Evolutionary conservation across 2,888 invertebrate genomes (phyloP).

Genomic region (Chydorus sphaericus): DNA sequence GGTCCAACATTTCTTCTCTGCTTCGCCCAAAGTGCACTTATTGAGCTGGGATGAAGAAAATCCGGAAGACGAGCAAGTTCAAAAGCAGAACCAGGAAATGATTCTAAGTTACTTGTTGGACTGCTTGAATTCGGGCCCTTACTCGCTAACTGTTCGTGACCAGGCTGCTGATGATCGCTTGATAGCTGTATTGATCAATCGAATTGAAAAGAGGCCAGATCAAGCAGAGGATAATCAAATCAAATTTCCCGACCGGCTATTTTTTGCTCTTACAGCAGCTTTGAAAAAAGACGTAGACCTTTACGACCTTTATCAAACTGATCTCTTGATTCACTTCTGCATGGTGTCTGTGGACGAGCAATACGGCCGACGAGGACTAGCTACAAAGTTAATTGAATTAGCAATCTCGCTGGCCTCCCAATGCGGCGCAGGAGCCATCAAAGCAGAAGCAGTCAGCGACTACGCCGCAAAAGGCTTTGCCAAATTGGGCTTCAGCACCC

Average conservation of each 20-base stretch:
- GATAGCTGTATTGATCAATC: too few relatives aligned
- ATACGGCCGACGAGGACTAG: background rate
- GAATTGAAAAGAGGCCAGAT: too few relatives aligned
- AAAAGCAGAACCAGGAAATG: too few relatives aligned
- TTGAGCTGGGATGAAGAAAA: too few relatives aligned
- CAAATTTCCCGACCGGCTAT: background rate
- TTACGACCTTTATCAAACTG: background rate
- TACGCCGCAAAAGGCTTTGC: background rate
- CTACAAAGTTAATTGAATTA: background rate
- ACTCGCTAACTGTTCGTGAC: background rate
- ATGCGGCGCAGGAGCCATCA: background rate
- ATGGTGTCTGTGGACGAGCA: background rate
- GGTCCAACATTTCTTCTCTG: background rate
- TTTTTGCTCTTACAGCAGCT: background rate
- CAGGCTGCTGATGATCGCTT: background rate
- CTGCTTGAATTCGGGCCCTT: background rate
- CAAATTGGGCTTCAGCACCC: background rate
- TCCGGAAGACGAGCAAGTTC: background rate
- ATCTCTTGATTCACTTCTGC: background rate
- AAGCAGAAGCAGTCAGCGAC: background rate
- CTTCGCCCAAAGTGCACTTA: too few relatives aligned
- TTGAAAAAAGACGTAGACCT: background rate
- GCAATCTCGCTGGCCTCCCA: background rate
- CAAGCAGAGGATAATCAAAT: too few relatives aligned
- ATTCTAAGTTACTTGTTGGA: too few relatives aligned